A percentile compares a stretch with the other conserved stretches of the same genome.
phyloP scores from a whole-genome alignment of 2,797 vertebrate genomes.

The Geotrypetes seraphini region DNA sequence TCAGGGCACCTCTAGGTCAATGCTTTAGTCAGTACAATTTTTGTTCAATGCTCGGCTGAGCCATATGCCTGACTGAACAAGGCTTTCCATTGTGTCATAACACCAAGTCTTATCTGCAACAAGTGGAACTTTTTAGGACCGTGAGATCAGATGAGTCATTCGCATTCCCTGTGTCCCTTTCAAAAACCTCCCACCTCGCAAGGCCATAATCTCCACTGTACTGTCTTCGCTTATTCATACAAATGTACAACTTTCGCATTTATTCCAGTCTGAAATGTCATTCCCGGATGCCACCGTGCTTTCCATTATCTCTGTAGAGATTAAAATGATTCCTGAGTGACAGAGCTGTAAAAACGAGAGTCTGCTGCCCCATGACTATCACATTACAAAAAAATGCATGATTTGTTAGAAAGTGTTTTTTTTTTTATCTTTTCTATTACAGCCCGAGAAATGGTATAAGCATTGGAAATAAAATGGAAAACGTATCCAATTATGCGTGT shows the following conservation, averaged over 20 bases:
- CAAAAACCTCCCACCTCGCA: background rate
- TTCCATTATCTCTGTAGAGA: background rate
- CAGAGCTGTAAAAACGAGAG: background rate
- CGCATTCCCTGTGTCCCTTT: background rate
- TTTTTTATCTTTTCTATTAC: background rate
- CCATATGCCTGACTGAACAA: constrained; percentile 9
- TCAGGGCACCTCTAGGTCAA: constrained; percentile 15
- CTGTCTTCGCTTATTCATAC: too few species aligned
- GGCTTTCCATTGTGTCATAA: constrained; percentile 15
- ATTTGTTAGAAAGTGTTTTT: background rate
- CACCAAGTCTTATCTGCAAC: constrained; percentile 7
- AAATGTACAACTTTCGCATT: too few species aligned
- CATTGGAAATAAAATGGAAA: background rate
- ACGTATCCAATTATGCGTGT: too few species aligned
- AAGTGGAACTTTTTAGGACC: constrained; percentile 2
- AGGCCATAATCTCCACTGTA: background rate
- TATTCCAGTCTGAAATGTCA: background rate
- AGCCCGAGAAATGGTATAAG: background rate
- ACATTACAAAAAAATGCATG: background rate
- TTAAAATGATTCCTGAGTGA: background rate
- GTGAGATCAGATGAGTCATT: background rate
- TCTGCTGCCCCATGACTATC: background rate
- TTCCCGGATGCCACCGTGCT: background rate
- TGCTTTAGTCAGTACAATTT: constrained; percentile 15
- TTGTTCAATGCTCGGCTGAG: constrained; percentile 6